These are phyloP conservation scores for Heliothis subflexa DNA, from an alignment of 1,140 invertebrate species.

Conservation along the genomic window DNA sequence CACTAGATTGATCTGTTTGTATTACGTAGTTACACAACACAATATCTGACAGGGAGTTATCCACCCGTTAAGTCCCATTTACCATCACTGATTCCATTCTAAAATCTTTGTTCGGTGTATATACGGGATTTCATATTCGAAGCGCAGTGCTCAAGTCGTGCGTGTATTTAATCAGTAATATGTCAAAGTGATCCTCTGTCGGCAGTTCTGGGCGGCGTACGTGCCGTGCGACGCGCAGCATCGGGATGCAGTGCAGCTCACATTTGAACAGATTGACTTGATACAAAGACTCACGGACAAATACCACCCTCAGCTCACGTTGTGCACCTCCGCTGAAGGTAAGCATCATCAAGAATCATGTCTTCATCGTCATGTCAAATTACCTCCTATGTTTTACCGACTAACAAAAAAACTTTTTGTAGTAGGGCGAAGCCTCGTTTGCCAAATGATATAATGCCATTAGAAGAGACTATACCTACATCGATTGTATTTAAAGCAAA, in stretches of 20 bases:
- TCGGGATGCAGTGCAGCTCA: conserved; percentile 94
- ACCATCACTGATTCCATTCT: conserved; percentile 60
- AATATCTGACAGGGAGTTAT: conserved; percentile 43
- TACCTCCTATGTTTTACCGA: no score
- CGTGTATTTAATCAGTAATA: conserved; percentile 71
- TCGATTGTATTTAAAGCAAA: background rate
- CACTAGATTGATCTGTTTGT: conserved; percentile 44
- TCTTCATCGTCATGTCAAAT: background rate
- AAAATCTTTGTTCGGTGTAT: conserved; percentile 28
- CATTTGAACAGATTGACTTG: conserved; percentile 95
- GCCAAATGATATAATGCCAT: no score
- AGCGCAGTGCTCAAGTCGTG: conserved; percentile 64
- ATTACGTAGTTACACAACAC: conserved; percentile 14
- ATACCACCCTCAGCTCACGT: conserved; percentile 92
- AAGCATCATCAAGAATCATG: conserved; percentile 52
- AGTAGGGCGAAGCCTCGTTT: background rate
- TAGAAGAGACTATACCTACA: no score
- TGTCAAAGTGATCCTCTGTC: conserved; percentile 53
- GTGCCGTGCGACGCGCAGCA: conserved; percentile 94
- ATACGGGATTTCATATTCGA: conserved; percentile 63
- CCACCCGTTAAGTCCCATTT: conserved; percentile 62
- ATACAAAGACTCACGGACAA: conserved; percentile 93
- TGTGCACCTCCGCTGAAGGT: conserved; percentile 92
- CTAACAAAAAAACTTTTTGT: background rate
- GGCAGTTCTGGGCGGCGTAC: conserved; percentile 96